Percentiles rank a stretch among this genome's conserved stretches.
Evolutionary conservation across 92 coral and sea anemone genomes (phyloP).

Genomic region (Siderastrea siderea): DNA sequence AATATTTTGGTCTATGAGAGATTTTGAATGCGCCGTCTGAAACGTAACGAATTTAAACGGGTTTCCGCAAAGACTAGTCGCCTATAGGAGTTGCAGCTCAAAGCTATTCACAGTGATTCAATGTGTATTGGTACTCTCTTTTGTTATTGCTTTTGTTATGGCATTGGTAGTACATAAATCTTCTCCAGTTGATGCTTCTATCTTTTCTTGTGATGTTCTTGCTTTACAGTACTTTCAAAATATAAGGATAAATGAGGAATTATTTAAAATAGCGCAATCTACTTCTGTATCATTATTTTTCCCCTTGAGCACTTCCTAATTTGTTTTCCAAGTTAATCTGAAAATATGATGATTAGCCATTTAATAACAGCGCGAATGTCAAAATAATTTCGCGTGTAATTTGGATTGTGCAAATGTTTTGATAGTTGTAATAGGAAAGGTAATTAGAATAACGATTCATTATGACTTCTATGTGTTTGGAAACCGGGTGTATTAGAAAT

Average conservation of each 20-base stretch:
- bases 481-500: neutral
- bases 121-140: neutral
- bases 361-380: neutral
- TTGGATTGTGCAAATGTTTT: constrained; percentile 18
- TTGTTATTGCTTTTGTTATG: too few species aligned
- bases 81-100: too few species aligned
- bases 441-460: constrained; percentile 7
- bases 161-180: neutral
- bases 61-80: too few species aligned
- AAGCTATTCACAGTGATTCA: neutral
- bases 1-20: too few species aligned
- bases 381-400: constrained; percentile 4
- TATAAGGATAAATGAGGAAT: neutral
- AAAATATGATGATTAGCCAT: neutral
- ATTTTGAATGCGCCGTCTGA: too few species aligned
- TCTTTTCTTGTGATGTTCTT: neutral
- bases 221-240: neutral
- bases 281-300: neutral
- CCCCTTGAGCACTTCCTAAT: neutral
- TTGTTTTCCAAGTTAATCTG: neutral
- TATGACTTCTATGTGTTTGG: neutral
- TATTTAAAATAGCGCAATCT: neutral
- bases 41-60: too few species aligned
- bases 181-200: neutral
- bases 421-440: neutral